Base-by-base conservation (phyloP, 2,113 vertebrate species). In the Ariopsis seemanni region DNA sequence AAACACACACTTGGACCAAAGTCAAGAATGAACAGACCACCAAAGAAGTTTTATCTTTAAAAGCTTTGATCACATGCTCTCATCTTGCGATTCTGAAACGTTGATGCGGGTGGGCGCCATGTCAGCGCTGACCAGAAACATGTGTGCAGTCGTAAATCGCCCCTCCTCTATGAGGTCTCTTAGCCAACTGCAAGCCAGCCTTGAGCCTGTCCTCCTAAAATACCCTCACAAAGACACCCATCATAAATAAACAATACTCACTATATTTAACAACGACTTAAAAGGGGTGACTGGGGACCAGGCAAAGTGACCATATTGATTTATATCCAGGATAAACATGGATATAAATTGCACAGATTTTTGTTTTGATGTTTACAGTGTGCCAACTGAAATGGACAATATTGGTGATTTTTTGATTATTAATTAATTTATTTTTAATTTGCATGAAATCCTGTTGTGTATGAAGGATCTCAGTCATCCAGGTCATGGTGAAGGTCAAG, bases 121-220 rank as follows among this genome's bases (percentile, higher is more conserved):
- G 11, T 57, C 63, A 71, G 34, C 22, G 11, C 50, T 60, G 42
- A 86, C 52, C 57, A 74, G 79, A 88, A 89, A 75, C 84, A 91
- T 85, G 63, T 82, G 85, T 82, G 69, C 7, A 3, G 87, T 84
- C 88, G 87, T 90, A 89, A 89, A 89, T 88, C 75, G 89, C 86
- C 88, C 18, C 81, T 52, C 22, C 84, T 57, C 17, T 71, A 77
- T 10, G 75, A 60, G 48, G 58, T 34, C 85, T 62, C 63, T 86
- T 58, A 75, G 82, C 89, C 89, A 88, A 89, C 88, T 87, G 81
- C 83, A 48, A 81, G 67, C 62, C 77, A 67, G 89, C 85, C 87
- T 85, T 90, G 83, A 90, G 55, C 83, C 63, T 63, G 4, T 89
- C 85, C 71, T 86, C 92, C 90, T 91, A 92, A 93, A 92, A 95